Conservation (phyloP, 2,797 vertebrate species). For the Channallabes apus region DNA sequence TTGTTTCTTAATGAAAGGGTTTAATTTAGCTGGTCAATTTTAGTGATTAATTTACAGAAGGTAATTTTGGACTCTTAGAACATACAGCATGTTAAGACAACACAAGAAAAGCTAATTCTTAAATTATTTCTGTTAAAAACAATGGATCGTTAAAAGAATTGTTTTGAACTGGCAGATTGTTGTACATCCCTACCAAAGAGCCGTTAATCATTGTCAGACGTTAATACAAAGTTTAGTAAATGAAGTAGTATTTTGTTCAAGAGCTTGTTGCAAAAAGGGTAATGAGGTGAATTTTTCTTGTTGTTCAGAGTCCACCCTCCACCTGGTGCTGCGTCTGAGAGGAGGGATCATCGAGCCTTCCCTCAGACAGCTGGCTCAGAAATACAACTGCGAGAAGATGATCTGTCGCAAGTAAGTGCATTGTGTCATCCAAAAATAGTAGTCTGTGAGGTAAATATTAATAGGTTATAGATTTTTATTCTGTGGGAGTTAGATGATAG, state of each 20-base stretch:
- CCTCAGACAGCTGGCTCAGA: slow-evolving; percentile 93
- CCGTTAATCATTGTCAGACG: neutral
- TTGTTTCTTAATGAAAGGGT: too few species aligned
- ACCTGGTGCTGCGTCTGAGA: slow-evolving; percentile 91
- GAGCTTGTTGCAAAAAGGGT: neutral
- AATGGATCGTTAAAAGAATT: neutral
- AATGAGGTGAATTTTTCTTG: neutral
- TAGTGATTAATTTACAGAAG: too few species aligned
- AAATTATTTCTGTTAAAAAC: too few species aligned
- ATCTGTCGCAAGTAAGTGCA: slow-evolving; percentile 64
- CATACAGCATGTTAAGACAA: too few species aligned
- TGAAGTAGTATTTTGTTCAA: neutral
- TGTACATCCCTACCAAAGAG: neutral
- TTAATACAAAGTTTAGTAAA: neutral
- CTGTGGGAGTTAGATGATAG: neutral
- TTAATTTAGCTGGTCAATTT: too few species aligned
- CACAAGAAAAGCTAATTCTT: neutral
- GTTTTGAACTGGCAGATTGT: neutral
- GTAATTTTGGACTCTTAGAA: too few species aligned
- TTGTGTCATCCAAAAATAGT: too few species aligned
- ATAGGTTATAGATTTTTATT: neutral
- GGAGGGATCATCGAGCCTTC: slow-evolving; percentile 97
- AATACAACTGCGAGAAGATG: slow-evolving; percentile 99
- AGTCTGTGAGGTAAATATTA: too few species aligned
- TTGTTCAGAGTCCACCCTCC: slow-evolving; percentile 82